phyloP scores from a whole-genome alignment of 2,113 vertebrate genomes.

The Numenius arquata region DNA sequence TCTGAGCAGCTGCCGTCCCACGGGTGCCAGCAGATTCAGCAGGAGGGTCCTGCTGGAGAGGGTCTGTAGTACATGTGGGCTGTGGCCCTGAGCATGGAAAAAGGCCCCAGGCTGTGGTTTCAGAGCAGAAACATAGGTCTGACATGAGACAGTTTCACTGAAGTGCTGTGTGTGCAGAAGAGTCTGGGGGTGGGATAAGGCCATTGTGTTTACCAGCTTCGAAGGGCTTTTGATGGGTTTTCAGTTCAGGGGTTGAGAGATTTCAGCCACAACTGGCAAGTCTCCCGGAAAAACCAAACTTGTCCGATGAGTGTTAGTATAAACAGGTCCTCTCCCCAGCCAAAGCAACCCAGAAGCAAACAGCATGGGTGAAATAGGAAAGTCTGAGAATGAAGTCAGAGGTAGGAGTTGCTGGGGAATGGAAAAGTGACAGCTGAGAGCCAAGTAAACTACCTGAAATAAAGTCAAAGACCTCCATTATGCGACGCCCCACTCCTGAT shows the following conservation, averaged over 20 bases:
- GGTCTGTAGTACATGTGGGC: not conserved
- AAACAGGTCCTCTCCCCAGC: not conserved
- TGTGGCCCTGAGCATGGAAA: not conserved
- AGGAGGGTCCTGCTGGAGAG: not conserved
- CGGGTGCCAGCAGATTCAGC: rapidly evolving
- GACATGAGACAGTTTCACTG: not conserved
- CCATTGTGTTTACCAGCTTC: not conserved
- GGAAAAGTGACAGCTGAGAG: not conserved
- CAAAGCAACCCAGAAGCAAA: conserved; percentile 1
- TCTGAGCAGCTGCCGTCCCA: not conserved
- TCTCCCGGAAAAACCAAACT: not conserved
- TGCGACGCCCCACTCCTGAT: rapidly evolving
- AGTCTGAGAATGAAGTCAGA: not conserved
- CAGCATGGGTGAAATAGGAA: not conserved
- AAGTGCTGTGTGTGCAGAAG: not conserved
- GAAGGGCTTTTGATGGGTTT: not conserved
- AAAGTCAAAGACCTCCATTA: not conserved
- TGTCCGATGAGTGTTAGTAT: not conserved
- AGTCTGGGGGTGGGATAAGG: not conserved
- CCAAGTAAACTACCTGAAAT: not conserved
- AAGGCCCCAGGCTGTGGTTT: not conserved
- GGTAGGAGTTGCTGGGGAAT: not conserved
- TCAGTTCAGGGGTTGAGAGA: not conserved
- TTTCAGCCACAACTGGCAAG: not conserved
- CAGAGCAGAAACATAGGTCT: not conserved